phyloP scores from a whole-genome alignment of 2,888 invertebrate species.

The Oscheius myriophilus region DNA sequence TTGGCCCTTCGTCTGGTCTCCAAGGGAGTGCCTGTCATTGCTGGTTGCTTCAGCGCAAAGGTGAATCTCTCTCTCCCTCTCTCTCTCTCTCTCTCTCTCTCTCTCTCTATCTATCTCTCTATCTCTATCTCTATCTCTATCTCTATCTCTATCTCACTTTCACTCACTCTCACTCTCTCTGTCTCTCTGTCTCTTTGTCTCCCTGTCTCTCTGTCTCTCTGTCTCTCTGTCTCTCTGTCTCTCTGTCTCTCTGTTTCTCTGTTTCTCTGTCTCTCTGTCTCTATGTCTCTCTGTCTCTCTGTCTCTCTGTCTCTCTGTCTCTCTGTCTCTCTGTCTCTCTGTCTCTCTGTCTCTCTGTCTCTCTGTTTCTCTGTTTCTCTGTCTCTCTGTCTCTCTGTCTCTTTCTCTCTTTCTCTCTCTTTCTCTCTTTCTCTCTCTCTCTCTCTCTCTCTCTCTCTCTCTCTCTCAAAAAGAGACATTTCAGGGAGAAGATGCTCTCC shows the following conservation, averaged over 20 bases:
- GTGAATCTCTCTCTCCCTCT: conserved; percentile 18
- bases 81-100: neutral
- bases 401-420: neutral
- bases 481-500: conserved; percentile 51
- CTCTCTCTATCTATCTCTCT: neutral
- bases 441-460: neutral
- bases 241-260: neutral
- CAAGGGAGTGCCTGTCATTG: conserved; percentile 46
- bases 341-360: neutral
- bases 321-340: neutral
- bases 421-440: neutral
- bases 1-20: conserved; percentile 38
- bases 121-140: neutral
- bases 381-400: neutral
- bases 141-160: neutral
- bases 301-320: neutral
- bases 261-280: neutral
- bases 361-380: neutral
- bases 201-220: neutral
- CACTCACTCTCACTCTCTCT: neutral
- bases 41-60: conserved; percentile 41
- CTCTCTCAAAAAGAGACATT: too few species aligned
- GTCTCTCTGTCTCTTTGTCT: neutral
- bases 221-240: neutral
- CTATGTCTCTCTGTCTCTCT: neutral